Conservation (phyloP, 1,140 invertebrate species). For the Tetragonula clypearis region DNA sequence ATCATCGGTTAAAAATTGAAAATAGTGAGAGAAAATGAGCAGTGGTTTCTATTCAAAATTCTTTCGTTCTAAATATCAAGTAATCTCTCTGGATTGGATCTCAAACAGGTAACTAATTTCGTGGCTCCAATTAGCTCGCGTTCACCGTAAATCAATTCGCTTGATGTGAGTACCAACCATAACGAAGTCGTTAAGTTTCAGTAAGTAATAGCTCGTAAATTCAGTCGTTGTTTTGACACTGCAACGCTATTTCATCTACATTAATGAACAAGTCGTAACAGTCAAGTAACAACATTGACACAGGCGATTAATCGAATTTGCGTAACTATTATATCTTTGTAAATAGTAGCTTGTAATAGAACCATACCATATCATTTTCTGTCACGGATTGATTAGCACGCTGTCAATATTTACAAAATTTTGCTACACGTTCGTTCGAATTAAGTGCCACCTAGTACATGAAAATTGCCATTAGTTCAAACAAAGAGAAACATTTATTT, state of each 20-base stretch:
- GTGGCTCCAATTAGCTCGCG: conserved; percentile 7
- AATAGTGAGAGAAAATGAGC: no score
- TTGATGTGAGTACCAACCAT: background rate
- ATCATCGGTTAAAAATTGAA: background rate
- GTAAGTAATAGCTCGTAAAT: conserved; percentile 27
- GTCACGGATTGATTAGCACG: background rate
- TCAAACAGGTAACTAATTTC: conserved; percentile 17
- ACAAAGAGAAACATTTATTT: no score
- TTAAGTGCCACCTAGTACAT: no score
- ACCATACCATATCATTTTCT: background rate
- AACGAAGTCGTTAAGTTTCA: conserved; percentile 35
- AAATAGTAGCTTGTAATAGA: background rate
- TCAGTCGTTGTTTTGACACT: background rate
- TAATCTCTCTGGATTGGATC: background rate
- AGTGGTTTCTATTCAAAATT: background rate
- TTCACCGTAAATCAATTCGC: conserved; percentile 36
- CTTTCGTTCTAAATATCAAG: background rate
- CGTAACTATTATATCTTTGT: background rate
- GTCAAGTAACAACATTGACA: background rate
- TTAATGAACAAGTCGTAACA: background rate
- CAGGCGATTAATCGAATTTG: background rate
- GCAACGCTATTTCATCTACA: background rate
- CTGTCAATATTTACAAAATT: no score
- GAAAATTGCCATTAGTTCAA: no score
- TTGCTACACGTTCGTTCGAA: no score